A percentile compares a stretch with the other conserved stretches of the same genome.
Evolutionary conservation across 2,113 vertebrate species (phyloP).

Genomic region (Erpornis zantholeuca): DNA sequence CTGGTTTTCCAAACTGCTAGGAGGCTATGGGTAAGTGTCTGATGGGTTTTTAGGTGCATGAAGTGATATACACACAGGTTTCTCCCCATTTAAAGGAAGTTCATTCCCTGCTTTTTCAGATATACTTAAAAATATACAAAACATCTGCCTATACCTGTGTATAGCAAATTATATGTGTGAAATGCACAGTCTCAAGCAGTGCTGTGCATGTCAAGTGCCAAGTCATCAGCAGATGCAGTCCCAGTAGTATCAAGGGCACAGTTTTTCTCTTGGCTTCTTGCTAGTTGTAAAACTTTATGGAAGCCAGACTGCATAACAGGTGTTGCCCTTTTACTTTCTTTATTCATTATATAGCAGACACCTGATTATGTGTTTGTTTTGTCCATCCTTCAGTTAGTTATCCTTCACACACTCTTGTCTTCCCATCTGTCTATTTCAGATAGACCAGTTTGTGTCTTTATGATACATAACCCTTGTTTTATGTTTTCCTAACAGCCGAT

Average conservation of each 20-base stretch:
- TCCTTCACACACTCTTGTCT: background rate
- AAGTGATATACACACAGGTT: background rate
- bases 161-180: background rate
- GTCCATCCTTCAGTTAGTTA: background rate
- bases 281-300: background rate
- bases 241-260: background rate
- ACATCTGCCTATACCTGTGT: background rate
- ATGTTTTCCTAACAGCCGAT: background rate
- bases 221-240: background rate
- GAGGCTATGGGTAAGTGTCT: background rate
- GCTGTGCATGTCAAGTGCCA: background rate
- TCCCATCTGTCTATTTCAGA: background rate
- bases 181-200: background rate
- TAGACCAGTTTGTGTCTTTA: background rate
- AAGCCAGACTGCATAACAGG: background rate
- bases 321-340: background rate
- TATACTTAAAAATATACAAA: background rate
- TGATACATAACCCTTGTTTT: background rate
- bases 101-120: background rate
- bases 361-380: background rate
- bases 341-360: background rate
- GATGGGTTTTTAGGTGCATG: background rate
- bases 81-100: background rate
- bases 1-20: background rate
- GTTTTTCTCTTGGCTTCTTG: background rate